phyloP scores from a whole-genome alignment of 2,888 invertebrate species.

The Galerucella nymphaeae region DNA sequence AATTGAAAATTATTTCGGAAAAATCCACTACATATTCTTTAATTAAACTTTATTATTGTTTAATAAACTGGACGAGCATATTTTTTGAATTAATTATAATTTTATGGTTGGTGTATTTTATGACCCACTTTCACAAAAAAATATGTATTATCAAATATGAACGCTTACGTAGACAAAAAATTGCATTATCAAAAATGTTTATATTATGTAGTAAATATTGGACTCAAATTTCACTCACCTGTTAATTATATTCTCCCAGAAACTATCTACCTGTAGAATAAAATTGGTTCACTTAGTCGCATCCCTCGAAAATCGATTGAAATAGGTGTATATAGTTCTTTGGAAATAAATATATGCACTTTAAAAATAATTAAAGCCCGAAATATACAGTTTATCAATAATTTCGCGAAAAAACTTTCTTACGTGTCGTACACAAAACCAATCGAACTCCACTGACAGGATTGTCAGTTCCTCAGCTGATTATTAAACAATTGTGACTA shows the following conservation, averaged over 20 bases:
- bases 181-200: background rate
- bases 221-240: slow-evolving; percentile 21
- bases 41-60: slow-evolving; percentile 12
- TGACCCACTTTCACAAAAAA: slow-evolving; percentile 40
- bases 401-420: slow-evolving; percentile 28
- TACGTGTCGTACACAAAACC: slow-evolving; percentile 44
- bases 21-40: slow-evolving; percentile 2
- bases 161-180: slow-evolving; percentile 32
- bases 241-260: slow-evolving; percentile 34
- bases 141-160: slow-evolving; percentile 22
- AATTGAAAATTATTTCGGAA: background rate
- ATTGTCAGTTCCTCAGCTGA: slow-evolving; percentile 54
- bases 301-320: background rate
- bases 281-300: slow-evolving; percentile 17
- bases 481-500: slow-evolving; percentile 48
- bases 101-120: slow-evolving; percentile 37
- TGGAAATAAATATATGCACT: background rate
- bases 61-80: slow-evolving; percentile 20
- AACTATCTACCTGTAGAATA: slow-evolving; percentile 15
- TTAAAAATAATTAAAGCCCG: background rate
- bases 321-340: background rate
- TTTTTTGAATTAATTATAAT: slow-evolving; percentile 28
- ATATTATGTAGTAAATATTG: background rate
- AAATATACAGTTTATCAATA: slow-evolving; percentile 31
- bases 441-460: slow-evolving; percentile 50